These are phyloP conservation scores for Heterochromis multidens DNA, from an alignment of 2,113 vertebrate species.

Conservation along the genomic window DNA sequence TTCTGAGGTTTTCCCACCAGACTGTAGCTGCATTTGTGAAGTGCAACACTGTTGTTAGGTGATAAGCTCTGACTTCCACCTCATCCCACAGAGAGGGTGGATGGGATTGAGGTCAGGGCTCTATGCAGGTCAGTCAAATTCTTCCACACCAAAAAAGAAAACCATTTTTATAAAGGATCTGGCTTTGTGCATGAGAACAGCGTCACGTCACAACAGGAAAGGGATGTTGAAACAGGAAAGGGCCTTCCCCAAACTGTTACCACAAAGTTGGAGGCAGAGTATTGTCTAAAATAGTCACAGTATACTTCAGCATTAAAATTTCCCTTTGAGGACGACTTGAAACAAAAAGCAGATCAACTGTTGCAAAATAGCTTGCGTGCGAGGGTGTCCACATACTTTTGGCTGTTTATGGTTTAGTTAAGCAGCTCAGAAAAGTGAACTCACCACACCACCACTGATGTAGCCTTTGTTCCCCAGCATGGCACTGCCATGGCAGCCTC, in stretches of 20 bases:
- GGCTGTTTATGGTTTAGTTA: neutral
- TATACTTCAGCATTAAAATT: neutral
- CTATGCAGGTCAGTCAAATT: neutral
- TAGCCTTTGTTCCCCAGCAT: constrained; percentile 88
- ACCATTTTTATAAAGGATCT: neutral
- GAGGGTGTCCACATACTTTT: neutral
- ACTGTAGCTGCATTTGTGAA: neutral
- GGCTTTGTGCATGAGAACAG: neutral
- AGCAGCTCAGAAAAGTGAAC: constrained; percentile 36
- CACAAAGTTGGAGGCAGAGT: neutral
- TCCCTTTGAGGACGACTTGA: neutral
- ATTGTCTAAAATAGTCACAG: neutral
- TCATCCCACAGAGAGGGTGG: neutral
- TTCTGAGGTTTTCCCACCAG: neutral
- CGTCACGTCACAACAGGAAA: constrained; percentile 20
- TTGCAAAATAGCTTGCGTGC: neutral
- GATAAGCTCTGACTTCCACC: neutral
- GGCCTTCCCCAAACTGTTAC: constrained; percentile 20
- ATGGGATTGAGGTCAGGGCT: neutral
- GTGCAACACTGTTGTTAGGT: neutral
- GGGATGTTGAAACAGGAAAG: constrained; percentile 48
- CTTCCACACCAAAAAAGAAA: neutral
- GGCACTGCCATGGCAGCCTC: constrained; percentile 67
- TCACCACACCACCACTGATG: constrained; percentile 90
- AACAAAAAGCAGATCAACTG: neutral